Evolutionary conservation across 2,113 vertebrate species (phyloP), one percentile per base, ranked within the genome.

Genomic region (Tyto alba): DNA sequence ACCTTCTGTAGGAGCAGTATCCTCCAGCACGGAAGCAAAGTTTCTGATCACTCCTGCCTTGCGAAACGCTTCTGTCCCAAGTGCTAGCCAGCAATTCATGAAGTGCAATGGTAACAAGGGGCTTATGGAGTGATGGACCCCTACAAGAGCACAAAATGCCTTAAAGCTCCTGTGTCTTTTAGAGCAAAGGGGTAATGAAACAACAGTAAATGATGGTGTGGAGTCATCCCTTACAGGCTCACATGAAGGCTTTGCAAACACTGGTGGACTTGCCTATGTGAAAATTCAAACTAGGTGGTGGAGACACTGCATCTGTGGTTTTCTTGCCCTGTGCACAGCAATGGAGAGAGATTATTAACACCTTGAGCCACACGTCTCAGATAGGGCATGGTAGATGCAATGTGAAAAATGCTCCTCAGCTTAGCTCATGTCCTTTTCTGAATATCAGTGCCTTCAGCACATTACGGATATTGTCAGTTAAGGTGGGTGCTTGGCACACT

Each of bases 261-360:
- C 34, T 57, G 36, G 14, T 75, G 48, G 13, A 11, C 53, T 73
- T 79, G 40, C 34, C 29, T 32, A 18, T 25, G 10, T 27, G 30
- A 29, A 57, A 52, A 43, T 52, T 80, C 36, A 72, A 45, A 83
- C 38, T 2, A 53, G 22, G 27, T 38, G 63, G 22, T 3, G 38
- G 36, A 57, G 18, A 18, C 23, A 8, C 16, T 53, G 27, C 22
- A 53, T 27, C 38, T 63, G 19, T 57, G 14, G 30, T 74, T 79
- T 75, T 36, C 21, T 50, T 63, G 38, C 13, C 62, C 38, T 63
- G 23, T 36, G 45, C 38, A 16, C 0, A 0, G 3, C 2, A 32
- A 40, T 17, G 12, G 41, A 69, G 34, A 67, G 15, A 67, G 6
- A 52, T 73, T 50, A 63, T n/a, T 43, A 57, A 52, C 18, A 76